Evolutionary conservation across 1,140 invertebrate species (phyloP), one percentile per base, ranked within the genome.

Genomic region (Ditylenchus dipsaci): DNA sequence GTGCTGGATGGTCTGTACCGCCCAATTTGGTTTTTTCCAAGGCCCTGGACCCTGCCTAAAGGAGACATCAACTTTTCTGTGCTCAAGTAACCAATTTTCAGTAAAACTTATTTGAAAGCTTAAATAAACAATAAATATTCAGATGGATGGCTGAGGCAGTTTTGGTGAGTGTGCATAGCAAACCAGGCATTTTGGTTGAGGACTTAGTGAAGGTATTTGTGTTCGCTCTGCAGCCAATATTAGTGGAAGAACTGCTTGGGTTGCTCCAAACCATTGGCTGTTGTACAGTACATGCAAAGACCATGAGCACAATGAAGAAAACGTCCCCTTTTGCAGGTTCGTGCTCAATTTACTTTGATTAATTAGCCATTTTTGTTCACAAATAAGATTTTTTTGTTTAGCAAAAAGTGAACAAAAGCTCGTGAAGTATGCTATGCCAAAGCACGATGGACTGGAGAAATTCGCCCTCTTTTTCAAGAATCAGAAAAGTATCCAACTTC

Each of bases 101-200:
- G 17, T n/a, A n/a, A 3, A 38, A 38, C 33, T 38, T 38, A 5
- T 26, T 3, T n/a, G 3, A 61, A 26, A 61, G 59, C 1, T 67
- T 67, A 9, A 67, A 67, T 11, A 67, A 33, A 68, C n/a, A 17
- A 42, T 21, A n/a, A 43, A 68, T 33, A 27, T 70, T 58, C 23
- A 71, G 69, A 68, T 74, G 69, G 71, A 74, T 71, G 71, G 33
- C 61, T n/a, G 69, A 71, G 27, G 68, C 53, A 23, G 27, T 71
- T 23, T 42, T 71, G 43, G 33, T 64, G 8, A 30, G 42, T 21
- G 58, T 71, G 43, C 61, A 71, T 23, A 26, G 27, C 26, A 59
- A 72, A 29, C 67, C 69, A 33, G 72, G 71, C 8, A 61, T 71
- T 42, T 47, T 26, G 29, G 13, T 72, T 9, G 53, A 74, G 13